Percentiles rank a stretch among this genome's conserved stretches.
Conservation (phyloP, 1,140 invertebrate genomes). For the Phymastichus coffea region DNA sequence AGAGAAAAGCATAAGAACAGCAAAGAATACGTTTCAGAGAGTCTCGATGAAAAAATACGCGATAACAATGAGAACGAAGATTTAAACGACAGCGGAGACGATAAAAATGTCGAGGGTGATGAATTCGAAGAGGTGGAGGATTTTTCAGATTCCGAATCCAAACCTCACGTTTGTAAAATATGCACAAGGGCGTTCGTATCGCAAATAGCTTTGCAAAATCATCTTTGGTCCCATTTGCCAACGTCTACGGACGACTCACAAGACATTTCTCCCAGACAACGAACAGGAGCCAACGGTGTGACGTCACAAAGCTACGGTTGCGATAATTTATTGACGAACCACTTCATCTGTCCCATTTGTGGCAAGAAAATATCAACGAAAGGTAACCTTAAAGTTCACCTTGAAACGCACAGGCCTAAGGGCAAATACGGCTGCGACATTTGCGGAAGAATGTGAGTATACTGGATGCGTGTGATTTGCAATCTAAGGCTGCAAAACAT, state of each 20-base stretch:
- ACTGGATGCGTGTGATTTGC: too few relatives aligned
- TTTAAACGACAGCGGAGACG: slow-evolving; percentile 22
- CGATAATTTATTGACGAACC: slow-evolving; percentile 12
- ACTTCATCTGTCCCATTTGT: slow-evolving; percentile 63
- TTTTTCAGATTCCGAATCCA: slow-evolving; percentile 32
- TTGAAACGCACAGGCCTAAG: slow-evolving; percentile 65
- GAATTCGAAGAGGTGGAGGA: slow-evolving; percentile 30
- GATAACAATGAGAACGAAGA: slow-evolving; percentile 23
- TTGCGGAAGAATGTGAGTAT: slow-evolving; percentile 70
- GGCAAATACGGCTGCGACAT: slow-evolving; percentile 67
- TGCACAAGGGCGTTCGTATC: slow-evolving; percentile 56
- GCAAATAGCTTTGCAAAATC: slow-evolving; percentile 59
- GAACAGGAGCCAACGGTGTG: neutral
- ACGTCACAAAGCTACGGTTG: neutral
- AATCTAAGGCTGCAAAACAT: neutral
- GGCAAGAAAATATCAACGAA: slow-evolving; percentile 64
- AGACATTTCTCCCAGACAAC: neutral
- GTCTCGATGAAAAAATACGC: slow-evolving; percentile 15
- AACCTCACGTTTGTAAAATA: slow-evolving; percentile 56
- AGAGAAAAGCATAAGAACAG: neutral
- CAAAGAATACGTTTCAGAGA: neutral
- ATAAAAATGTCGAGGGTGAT: slow-evolving; percentile 29
- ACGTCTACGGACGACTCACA: neutral
- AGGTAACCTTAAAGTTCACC: slow-evolving; percentile 65
- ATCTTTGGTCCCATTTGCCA: slow-evolving; percentile 60